These are phyloP conservation scores for Climacteris rufus DNA, from an alignment of 2,113 vertebrate species.

Conservation along the genomic window DNA sequence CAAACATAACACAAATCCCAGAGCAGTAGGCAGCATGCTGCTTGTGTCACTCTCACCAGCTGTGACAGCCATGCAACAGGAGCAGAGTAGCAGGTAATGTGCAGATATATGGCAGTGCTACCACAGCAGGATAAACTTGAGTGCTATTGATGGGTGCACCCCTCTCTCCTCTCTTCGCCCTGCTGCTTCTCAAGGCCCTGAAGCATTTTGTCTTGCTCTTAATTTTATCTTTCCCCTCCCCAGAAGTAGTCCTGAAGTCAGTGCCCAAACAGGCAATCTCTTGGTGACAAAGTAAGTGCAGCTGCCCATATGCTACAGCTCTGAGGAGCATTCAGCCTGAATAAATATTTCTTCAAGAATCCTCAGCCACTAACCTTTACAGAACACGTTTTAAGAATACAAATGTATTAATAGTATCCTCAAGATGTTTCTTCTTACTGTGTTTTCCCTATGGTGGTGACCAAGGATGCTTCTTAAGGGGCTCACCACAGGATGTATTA, in stretches of 20 bases:
- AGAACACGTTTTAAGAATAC: neutral
- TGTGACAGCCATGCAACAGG: constrained; percentile 5
- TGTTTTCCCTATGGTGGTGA: neutral
- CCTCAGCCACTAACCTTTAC: neutral
- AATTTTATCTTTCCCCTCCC: neutral
- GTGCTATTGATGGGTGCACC: fast-evolving
- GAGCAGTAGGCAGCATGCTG: neutral
- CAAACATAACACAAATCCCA: neutral
- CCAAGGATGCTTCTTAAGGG: neutral
- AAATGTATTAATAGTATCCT: neutral
- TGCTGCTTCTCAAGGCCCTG: neutral
- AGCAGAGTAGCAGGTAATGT: neutral
- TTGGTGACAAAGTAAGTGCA: neutral
- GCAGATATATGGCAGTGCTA: too few relatives aligned
- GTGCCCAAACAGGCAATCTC: neutral
- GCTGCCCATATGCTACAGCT: neutral
- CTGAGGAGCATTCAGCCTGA: neutral
- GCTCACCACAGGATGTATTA: neutral
- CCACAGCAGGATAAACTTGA: fast-evolving
- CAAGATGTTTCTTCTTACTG: neutral
- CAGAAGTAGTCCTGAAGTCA: neutral
- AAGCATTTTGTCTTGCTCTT: neutral
- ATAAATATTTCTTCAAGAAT: neutral
- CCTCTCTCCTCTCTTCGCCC: neutral
- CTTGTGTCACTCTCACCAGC: constrained; percentile 4